These are phyloP conservation scores for Cantharis rufa DNA, from an alignment of 2,888 invertebrate genomes.

Conservation along the genomic window DNA sequence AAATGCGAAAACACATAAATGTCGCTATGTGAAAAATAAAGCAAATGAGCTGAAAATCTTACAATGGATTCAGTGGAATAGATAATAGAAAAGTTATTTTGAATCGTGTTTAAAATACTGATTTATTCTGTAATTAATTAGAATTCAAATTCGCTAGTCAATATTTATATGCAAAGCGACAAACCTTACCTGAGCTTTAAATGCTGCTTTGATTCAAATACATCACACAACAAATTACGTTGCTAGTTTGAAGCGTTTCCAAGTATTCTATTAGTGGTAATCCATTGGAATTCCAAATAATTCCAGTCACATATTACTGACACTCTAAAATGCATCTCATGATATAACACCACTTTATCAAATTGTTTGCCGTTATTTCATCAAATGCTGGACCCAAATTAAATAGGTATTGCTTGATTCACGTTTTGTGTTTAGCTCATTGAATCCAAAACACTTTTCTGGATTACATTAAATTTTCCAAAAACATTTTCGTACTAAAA, in stretches of 20 bases:
- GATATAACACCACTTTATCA: background rate
- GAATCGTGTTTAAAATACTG: background rate
- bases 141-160: background rate
- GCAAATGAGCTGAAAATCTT: background rate
- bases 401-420: background rate
- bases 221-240: slow-evolving; percentile 3
- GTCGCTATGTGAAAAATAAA: background rate
- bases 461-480: background rate
- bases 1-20: background rate
- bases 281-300: slow-evolving; percentile 1
- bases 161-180: slow-evolving; percentile 1
- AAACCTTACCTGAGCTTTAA: slow-evolving; percentile 4
- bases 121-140: background rate
- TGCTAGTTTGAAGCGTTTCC: background rate
- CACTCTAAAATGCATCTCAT: background rate
- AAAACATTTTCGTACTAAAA: background rate
- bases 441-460: background rate
- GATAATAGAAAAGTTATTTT: background rate
- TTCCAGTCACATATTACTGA: background rate
- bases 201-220: slow-evolving; percentile 1
- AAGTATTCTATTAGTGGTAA: slow-evolving; percentile 4
- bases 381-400: background rate
- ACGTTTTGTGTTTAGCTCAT: background rate
- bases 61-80: background rate
- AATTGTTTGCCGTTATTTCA: background rate